phyloP scores from a whole-genome alignment of 2,113 vertebrate genomes.

The Orientallactaga bullata region DNA sequence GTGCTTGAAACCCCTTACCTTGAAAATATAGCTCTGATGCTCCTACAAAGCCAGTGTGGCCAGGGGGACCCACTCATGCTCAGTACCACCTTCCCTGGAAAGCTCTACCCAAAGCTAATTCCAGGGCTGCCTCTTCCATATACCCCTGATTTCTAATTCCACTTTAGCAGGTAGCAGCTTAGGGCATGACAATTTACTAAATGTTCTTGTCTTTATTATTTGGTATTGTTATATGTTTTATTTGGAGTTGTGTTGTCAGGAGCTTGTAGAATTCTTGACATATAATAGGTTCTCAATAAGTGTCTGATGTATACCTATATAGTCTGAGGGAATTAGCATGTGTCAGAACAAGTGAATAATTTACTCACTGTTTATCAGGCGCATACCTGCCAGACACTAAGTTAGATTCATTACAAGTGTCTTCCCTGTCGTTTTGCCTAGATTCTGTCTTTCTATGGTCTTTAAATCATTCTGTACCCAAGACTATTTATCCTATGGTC shows the following conservation, averaged over 20 bases:
- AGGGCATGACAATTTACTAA: not conserved
- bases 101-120: not conserved
- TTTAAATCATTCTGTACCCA: not conserved
- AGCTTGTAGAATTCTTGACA: not conserved
- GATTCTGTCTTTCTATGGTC: conserved; percentile 28
- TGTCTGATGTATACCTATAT: not conserved
- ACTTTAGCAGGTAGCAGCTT: not conserved
- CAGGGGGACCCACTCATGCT: not conserved
- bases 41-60: not conserved
- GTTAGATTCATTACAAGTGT: conserved; percentile 48
- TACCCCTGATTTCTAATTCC: not conserved
- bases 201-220: not conserved
- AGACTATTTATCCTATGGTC: not conserved
- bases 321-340: conserved; percentile 9
- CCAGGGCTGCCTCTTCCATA: accelerated
- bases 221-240: conserved; percentile 7
- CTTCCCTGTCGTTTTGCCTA: conserved; percentile 18
- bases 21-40: not conserved
- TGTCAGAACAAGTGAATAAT: conserved; percentile 27
- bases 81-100: not conserved
- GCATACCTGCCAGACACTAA: not conserved
- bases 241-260: not conserved
- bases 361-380: conserved; percentile 21
- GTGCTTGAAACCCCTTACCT: not conserved
- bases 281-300: not conserved